These are phyloP conservation scores for Schizotus pectinicornis DNA, from an alignment of 2,888 invertebrate genomes.

Conservation along the genomic window DNA sequence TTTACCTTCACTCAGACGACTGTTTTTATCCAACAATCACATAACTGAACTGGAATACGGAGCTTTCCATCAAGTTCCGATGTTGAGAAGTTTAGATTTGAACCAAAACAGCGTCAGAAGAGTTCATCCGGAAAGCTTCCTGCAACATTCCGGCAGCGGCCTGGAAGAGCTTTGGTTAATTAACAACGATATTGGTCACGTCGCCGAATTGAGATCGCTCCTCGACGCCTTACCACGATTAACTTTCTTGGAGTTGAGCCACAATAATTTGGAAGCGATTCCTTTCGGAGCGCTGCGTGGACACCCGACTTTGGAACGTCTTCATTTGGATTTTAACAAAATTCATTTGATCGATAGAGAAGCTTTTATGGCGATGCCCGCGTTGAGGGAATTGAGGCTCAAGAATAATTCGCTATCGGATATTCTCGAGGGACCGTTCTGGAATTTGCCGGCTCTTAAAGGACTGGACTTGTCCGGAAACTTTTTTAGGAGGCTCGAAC, in stretches of 20 bases:
- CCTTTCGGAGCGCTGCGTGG: conserved; percentile 80
- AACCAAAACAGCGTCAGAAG: conserved; percentile 78
- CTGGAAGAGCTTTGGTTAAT: conserved; percentile 80
- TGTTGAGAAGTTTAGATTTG: conserved; percentile 73
- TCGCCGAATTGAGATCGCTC: conserved; percentile 75
- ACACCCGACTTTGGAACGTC: conserved; percentile 78
- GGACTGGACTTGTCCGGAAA: conserved; percentile 83
- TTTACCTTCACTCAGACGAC: conserved; percentile 70
- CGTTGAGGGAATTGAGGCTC: conserved; percentile 79
- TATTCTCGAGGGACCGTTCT: conserved; percentile 75
- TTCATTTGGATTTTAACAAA: conserved; percentile 81
- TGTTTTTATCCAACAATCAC: conserved; percentile 74
- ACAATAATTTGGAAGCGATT: conserved; percentile 77
- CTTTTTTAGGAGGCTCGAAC: conserved; percentile 73
- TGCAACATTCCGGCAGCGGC: conserved; percentile 74
- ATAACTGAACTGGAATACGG: conserved; percentile 80
- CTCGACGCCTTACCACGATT: conserved; percentile 79
- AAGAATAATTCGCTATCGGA: conserved; percentile 83
- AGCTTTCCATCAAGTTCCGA: conserved; percentile 80
- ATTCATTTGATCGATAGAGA: conserved; percentile 77
- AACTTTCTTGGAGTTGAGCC: conserved; percentile 78
- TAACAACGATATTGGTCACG: conserved; percentile 77
- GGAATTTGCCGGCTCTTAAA: conserved; percentile 84
- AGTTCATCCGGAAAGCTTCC: conserved; percentile 82
- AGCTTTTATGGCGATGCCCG: conserved; percentile 83